Percentiles rank a stretch among this genome's conserved stretches.
Conservation (phyloP, 2,113 vertebrate genomes). For the Alligator sinensis region DNA sequence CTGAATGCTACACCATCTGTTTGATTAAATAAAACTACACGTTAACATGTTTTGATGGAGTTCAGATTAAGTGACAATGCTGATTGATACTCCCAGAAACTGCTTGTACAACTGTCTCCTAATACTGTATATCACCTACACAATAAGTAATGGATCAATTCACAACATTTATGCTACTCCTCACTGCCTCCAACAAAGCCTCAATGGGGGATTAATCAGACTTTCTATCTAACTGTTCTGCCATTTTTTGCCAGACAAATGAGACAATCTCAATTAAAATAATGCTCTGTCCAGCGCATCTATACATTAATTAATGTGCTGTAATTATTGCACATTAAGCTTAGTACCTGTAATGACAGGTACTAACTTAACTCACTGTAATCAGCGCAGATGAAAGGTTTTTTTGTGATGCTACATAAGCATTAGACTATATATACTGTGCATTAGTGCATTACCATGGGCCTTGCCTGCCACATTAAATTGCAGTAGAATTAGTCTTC, state of each 20-base stretch:
- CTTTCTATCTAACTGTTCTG: not conserved
- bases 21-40: constrained; percentile 18
- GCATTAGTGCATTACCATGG: too few species aligned
- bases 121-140: not conserved
- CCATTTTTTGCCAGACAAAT: not conserved
- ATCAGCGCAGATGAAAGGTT: too few species aligned
- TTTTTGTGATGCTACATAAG: too few species aligned
- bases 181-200: not conserved
- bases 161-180: not conserved
- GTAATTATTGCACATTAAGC: too few species aligned
- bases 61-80: not conserved
- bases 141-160: not conserved
- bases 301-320: too few species aligned
- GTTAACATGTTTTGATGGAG: constrained; percentile 1
- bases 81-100: not conserved
- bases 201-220: not conserved
- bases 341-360: too few species aligned
- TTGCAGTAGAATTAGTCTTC: too few species aligned
- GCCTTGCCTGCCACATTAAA: too few species aligned
- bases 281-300: too few species aligned
- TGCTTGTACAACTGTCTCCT: not conserved
- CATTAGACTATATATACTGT: too few species aligned
- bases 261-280: too few species aligned
- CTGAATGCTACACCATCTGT: constrained; percentile 19
- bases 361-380: too few species aligned